These are phyloP conservation scores for Scaptomyza graminum DNA, from an alignment of 1,140 invertebrate genomes.

Conservation along the genomic window DNA sequence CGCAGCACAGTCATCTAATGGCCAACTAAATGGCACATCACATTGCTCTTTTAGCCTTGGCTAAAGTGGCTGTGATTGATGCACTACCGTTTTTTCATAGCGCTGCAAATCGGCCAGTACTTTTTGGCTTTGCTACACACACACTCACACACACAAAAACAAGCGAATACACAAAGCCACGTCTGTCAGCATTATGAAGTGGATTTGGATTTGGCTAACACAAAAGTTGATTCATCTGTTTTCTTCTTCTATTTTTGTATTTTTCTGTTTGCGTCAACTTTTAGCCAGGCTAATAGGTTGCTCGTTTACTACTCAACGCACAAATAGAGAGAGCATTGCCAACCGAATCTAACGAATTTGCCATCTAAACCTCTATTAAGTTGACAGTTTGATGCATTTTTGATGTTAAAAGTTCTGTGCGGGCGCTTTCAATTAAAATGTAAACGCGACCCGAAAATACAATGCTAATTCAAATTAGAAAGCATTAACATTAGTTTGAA, in stretches of 20 bases:
- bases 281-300: constrained; percentile 7
- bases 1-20: constrained; percentile 42
- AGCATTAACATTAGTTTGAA: not conserved
- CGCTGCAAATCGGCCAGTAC: constrained; percentile 1
- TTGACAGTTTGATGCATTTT: not conserved
- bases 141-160: too few species aligned
- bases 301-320: constrained; percentile 1
- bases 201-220: not conserved
- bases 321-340: too few species aligned
- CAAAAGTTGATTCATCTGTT: constrained; percentile 11
- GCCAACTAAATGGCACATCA: constrained; percentile 53
- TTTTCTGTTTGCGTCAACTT: not conserved
- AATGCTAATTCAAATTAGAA: not conserved
- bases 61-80: constrained; percentile 59
- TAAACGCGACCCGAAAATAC: not conserved
- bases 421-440: constrained; percentile 3
- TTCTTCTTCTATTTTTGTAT: too few species aligned
- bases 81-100: constrained; percentile 29
- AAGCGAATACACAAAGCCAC: not conserved
- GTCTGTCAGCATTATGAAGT: constrained; percentile 9
- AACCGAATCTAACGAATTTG: not conserved
- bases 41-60: constrained; percentile 15
- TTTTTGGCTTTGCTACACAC: not conserved
- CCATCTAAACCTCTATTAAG: not conserved
- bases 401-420: not conserved